Conservation (phyloP, 2,888 invertebrate species). For the Oxytorus armatus region DNA sequence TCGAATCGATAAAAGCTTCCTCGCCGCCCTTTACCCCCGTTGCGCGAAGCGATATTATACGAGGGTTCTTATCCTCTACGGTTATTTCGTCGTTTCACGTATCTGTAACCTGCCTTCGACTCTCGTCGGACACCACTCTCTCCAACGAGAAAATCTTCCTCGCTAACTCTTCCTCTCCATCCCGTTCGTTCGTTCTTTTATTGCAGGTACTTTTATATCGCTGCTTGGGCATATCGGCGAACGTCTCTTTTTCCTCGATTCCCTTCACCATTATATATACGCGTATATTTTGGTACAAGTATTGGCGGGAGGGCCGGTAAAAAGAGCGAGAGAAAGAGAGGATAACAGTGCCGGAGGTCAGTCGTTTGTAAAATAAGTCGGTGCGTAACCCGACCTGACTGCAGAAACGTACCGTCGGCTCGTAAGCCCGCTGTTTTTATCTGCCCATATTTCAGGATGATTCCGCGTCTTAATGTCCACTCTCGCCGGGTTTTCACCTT, state of each 20-base stretch:
- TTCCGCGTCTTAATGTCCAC: conserved; percentile 79
- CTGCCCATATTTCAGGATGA: conserved; percentile 83
- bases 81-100: conserved; percentile 67
- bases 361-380: conserved; percentile 80
- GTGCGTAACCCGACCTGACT: conserved; percentile 83
- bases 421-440: conserved; percentile 84
- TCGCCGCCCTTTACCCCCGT: conserved; percentile 52
- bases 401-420: conserved; percentile 76
- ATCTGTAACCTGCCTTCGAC: conserved; percentile 64
- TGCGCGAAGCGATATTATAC: conserved; percentile 54
- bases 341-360: conserved; percentile 76
- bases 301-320: background rate
- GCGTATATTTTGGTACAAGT: conserved; percentile 15
- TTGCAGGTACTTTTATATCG: conserved; percentile 51
- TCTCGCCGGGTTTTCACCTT: conserved; percentile 65
- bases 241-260: conserved; percentile 67
- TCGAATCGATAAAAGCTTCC: conserved; percentile 62
- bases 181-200: conserved; percentile 46
- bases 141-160: conserved; percentile 42
- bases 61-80: conserved; percentile 66
- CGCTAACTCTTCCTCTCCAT: conserved; percentile 33
- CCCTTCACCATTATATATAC: conserved; percentile 28
- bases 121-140: conserved; percentile 48
- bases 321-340: conserved; percentile 37
- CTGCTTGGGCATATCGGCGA: conserved; percentile 57